phyloP scores from a whole-genome alignment of 2,888 invertebrate species.

The Stramonita haemastoma region DNA sequence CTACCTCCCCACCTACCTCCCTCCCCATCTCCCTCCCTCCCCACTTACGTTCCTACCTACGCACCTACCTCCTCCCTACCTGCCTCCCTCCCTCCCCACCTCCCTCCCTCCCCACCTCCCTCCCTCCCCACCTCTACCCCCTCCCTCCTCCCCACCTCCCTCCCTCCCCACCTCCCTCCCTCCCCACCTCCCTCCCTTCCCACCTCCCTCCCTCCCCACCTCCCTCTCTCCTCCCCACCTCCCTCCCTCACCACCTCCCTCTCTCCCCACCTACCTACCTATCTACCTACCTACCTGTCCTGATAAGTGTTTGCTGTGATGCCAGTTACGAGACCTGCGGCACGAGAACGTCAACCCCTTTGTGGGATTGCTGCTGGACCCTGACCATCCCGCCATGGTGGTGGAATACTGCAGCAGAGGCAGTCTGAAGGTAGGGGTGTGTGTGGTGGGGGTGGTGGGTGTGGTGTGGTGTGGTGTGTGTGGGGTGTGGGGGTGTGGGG shows the following conservation, averaged over 20 bases:
- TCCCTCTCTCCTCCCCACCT: too few relatives aligned
- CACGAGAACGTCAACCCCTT: conserved; percentile 95
- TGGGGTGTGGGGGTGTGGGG: too few relatives aligned
- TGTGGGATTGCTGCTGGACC: conserved; percentile 90
- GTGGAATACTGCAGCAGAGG: conserved; percentile 93
- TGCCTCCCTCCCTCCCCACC: neutral
- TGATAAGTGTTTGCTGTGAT: neutral
- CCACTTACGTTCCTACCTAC: neutral
- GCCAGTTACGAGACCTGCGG: conserved; percentile 89
- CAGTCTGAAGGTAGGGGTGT: conserved; percentile 79
- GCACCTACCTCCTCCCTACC: neutral
- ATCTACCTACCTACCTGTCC: too few relatives aligned
- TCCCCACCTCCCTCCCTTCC: too few relatives aligned
- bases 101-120: neutral
- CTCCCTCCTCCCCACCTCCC: too few relatives aligned
- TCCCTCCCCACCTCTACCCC: too few relatives aligned
- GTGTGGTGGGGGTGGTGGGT: too few relatives aligned
- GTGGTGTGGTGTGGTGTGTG: too few relatives aligned
- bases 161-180: too few relatives aligned
- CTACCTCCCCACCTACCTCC: neutral
- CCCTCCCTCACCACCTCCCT: too few relatives aligned
- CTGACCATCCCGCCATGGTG: conserved; percentile 80
- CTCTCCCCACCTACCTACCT: too few relatives aligned
- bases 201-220: too few relatives aligned
- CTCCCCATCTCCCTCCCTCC: neutral